Evolutionary conservation across 92 coral and sea anemone species (phyloP).

Genomic region (Zoanthus sociatus): DNA sequence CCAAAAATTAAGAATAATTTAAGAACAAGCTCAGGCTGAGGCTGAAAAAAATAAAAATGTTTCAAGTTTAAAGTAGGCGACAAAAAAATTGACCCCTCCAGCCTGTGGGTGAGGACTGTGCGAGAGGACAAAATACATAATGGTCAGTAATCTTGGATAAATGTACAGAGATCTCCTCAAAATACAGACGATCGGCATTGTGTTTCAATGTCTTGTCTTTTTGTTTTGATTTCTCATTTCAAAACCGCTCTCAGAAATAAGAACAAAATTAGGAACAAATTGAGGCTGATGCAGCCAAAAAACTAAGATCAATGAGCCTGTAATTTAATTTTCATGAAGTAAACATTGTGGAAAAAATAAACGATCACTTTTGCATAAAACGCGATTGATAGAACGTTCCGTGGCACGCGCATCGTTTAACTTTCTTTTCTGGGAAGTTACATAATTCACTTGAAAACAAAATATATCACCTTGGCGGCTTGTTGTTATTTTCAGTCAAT

Average conservation of each 20-base stretch:
- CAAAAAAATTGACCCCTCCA: not conserved
- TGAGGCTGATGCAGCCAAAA: too few species aligned
- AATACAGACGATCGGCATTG: too few species aligned
- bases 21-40: too few species aligned
- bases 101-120: too few species aligned
- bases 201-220: not conserved
- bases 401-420: not conserved
- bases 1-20: too few species aligned
- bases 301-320: too few species aligned
- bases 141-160: too few species aligned
- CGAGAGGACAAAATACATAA: too few species aligned
- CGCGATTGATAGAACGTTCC: not conserved
- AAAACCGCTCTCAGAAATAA: not conserved
- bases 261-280: too few species aligned
- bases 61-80: too few species aligned
- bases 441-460: not conserved
- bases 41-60: too few species aligned
- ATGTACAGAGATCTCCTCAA: too few species aligned
- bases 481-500: not conserved
- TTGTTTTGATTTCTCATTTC: not conserved
- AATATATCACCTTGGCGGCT: not conserved
- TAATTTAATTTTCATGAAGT: conserved; percentile 38
- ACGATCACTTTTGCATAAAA: not conserved
- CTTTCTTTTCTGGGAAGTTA: not conserved
- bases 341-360: conserved; percentile 18